Percentiles rank a stretch among this genome's conserved stretches.
phyloP scores from a whole-genome alignment of 2,113 vertebrate genomes.

The Tautogolabrus adspersus region DNA sequence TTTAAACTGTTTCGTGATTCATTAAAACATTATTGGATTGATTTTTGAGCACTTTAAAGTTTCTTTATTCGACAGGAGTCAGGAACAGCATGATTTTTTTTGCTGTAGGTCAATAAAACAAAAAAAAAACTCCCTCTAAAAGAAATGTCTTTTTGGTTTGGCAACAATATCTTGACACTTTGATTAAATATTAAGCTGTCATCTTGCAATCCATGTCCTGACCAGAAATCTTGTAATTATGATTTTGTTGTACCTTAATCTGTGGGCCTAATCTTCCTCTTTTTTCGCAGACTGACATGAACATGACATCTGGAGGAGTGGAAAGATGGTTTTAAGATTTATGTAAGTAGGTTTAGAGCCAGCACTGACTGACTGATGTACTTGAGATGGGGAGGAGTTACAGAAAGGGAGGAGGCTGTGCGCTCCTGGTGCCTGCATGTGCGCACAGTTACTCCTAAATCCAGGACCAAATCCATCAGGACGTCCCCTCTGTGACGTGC shows the following conservation, averaged over 20 bases:
- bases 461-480: constrained; percentile 72
- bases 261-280: constrained; percentile 75
- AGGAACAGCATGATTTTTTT: neutral
- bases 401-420: constrained; percentile 23
- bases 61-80: neutral
- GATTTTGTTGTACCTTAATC: constrained; percentile 82
- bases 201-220: constrained; percentile 74
- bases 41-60: neutral
- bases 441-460: constrained; percentile 58
- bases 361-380: constrained; percentile 60
- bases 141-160: constrained; percentile 44
- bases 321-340: constrained; percentile 86
- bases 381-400: constrained; percentile 76
- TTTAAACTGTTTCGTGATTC: constrained; percentile 1
- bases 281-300: constrained; percentile 66
- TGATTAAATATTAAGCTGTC: constrained; percentile 82
- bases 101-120: constrained; percentile 13
- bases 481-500: constrained; percentile 77
- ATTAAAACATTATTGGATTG: neutral
- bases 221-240: constrained; percentile 81
- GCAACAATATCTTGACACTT: constrained; percentile 71
- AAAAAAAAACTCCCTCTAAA: constrained; percentile 20
- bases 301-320: constrained; percentile 83
- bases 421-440: constrained; percentile 17
- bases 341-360: constrained; percentile 82